Evolutionary conservation across 2,113 vertebrate species (phyloP).

Genomic region (Dermatemys mawii): DNA sequence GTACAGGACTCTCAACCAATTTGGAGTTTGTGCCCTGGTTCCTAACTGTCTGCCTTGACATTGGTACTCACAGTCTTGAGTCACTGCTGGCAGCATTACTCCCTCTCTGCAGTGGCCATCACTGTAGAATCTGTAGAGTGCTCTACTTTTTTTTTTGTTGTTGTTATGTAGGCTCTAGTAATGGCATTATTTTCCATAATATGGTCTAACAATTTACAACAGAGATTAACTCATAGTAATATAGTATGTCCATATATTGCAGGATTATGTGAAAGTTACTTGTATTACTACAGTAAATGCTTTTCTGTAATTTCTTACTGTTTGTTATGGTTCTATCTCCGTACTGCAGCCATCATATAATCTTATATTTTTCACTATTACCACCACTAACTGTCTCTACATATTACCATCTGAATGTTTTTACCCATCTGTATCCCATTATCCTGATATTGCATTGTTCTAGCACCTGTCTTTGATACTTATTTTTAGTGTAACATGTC

Average conservation of each 20-base stretch:
- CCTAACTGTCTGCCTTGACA: too few species aligned
- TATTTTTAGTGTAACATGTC: background rate
- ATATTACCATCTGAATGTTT: background rate
- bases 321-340: background rate
- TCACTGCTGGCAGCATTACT: too few species aligned
- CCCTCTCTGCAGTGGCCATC: constrained; percentile 31
- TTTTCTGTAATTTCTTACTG: too few species aligned
- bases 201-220: constrained; percentile 60
- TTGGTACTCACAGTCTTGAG: too few species aligned
- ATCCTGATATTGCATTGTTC: background rate
- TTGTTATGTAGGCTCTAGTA: constrained; percentile 52
- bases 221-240: constrained; percentile 47
- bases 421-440: background rate
- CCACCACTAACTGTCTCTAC: constrained; percentile 16
- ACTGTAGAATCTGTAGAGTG: constrained; percentile 56
- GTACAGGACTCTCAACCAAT: too few species aligned
- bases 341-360: constrained; percentile 5
- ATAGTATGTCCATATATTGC: background rate
- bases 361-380: background rate
- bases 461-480: background rate
- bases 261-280: constrained; percentile 47
- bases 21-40: too few species aligned
- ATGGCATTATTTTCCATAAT: constrained; percentile 46
- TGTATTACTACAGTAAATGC: background rate
- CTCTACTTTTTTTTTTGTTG: constrained; percentile 64